phyloP scores from a whole-genome alignment of 2,113 vertebrate species.

The Picathartes gymnocephalus region DNA sequence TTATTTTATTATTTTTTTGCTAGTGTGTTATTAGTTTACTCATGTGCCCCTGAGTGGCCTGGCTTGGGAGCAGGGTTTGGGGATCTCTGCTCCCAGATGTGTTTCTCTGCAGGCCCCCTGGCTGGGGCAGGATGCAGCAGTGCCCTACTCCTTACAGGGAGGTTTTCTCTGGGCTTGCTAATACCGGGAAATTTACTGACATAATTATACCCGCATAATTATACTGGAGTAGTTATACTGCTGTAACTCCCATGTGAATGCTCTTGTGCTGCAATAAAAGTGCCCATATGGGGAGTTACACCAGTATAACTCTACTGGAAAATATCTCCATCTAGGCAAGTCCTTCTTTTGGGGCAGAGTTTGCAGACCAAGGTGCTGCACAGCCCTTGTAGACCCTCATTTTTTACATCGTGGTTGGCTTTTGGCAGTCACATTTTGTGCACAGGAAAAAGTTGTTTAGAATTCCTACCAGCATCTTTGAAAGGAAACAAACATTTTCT shows the following conservation, averaged over 20 bases:
- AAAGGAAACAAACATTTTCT: constrained; percentile 6
- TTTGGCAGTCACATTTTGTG: neutral
- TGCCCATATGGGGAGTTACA: constrained; percentile 39
- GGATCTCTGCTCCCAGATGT: neutral
- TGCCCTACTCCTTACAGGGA: neutral
- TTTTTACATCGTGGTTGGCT: neutral
- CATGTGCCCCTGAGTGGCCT: neutral
- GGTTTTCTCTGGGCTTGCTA: constrained; percentile 33
- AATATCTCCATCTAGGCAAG: neutral
- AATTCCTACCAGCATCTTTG: neutral
- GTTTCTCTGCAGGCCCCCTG: neutral
- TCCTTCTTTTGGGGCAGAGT: neutral
- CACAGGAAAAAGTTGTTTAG: neutral
- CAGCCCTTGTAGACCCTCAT: neutral
- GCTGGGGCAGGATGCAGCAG: neutral
- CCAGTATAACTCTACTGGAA: neutral
- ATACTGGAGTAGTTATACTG: constrained; percentile 63
- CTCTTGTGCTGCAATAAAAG: constrained; percentile 52
- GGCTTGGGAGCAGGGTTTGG: neutral
- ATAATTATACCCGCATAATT: constrained; percentile 65
- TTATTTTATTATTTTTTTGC: neutral
- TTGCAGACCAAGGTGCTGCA: neutral
- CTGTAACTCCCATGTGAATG: constrained; percentile 53
- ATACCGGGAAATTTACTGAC: constrained; percentile 64
- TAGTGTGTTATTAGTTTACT: neutral